phyloP scores from a whole-genome alignment of 92 coral and sea anemone genomes.

The Blastomussa wellsi region DNA sequence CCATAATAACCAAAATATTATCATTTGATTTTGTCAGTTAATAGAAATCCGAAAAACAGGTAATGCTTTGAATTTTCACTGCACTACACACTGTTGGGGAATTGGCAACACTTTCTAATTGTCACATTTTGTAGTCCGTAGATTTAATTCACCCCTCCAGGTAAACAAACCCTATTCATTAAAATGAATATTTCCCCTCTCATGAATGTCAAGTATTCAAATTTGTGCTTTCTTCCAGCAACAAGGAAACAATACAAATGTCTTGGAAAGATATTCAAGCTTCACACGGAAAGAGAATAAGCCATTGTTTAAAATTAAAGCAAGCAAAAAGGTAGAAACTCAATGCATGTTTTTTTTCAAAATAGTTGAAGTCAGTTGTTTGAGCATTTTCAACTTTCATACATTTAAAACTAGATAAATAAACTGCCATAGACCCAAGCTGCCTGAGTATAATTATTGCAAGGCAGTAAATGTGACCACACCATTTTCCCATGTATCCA shows the following conservation, averaged over 20 bases:
- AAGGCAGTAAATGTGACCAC: no score
- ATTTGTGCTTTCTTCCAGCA: neutral
- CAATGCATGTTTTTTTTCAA: neutral
- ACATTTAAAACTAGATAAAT: no score
- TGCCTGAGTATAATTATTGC: no score
- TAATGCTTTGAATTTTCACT: neutral
- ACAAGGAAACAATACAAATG: slow-evolving; percentile 72
- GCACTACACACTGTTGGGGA: no score
- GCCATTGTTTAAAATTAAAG: slow-evolving; percentile 73
- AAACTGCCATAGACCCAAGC: no score
- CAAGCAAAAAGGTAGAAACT: slow-evolving; percentile 70
- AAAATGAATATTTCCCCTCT: neutral
- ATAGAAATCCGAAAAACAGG: neutral
- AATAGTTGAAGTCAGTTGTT: neutral
- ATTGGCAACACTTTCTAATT: neutral
- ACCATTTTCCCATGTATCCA: no score
- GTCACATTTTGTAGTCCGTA: neutral
- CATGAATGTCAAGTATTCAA: neutral
- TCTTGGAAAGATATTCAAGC: slow-evolving; percentile 83
- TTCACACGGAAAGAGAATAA: slow-evolving; percentile 86
- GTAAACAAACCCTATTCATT: neutral
- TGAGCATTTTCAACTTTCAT: neutral
- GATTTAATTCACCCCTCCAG: no score
- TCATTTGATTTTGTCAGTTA: no score
- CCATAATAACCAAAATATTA: neutral